Conservation (phyloP, 2,113 vertebrate genomes). For the Amphiprion percula region DNA sequence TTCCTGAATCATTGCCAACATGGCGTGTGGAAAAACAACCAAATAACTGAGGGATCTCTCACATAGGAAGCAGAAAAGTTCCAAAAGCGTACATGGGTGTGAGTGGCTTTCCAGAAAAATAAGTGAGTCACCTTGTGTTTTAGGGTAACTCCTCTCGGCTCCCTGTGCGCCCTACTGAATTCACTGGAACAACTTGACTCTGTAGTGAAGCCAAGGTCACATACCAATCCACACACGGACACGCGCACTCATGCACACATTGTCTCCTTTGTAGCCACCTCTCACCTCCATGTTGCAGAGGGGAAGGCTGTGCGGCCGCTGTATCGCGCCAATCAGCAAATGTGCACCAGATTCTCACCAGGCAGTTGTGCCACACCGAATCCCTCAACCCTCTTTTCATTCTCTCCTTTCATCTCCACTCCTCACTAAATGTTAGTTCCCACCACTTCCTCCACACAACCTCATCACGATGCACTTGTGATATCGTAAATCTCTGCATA, state of each 20-base stretch:
- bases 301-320: slow-evolving; percentile 41
- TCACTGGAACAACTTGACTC: slow-evolving; percentile 69
- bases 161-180: slow-evolving; percentile 49
- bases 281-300: slow-evolving; percentile 32
- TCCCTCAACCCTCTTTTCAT: not conserved
- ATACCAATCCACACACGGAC: slow-evolving; percentile 55
- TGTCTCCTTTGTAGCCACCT: slow-evolving; percentile 40
- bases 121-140: slow-evolving; percentile 67
- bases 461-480: slow-evolving; percentile 34
- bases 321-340: slow-evolving; percentile 46
- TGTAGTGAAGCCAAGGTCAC: slow-evolving; percentile 72
- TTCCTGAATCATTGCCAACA: not conserved
- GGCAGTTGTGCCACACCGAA: slow-evolving; percentile 2
- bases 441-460: slow-evolving; percentile 29
- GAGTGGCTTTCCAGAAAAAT: slow-evolving; percentile 43
- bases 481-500: slow-evolving; percentile 62
- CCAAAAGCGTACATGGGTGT: not conserved
- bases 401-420: not conserved
- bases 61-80: not conserved
- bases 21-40: not conserved
- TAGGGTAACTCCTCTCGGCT: slow-evolving; percentile 50
- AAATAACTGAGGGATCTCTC: slow-evolving; percentile 8
- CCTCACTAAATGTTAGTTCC: slow-evolving; percentile 11
- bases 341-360: slow-evolving; percentile 36
- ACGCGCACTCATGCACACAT: slow-evolving; percentile 34